These are phyloP conservation scores for Cryptocheilus praepositus DNA, from an alignment of 2,888 invertebrate species.

Conservation along the genomic window DNA sequence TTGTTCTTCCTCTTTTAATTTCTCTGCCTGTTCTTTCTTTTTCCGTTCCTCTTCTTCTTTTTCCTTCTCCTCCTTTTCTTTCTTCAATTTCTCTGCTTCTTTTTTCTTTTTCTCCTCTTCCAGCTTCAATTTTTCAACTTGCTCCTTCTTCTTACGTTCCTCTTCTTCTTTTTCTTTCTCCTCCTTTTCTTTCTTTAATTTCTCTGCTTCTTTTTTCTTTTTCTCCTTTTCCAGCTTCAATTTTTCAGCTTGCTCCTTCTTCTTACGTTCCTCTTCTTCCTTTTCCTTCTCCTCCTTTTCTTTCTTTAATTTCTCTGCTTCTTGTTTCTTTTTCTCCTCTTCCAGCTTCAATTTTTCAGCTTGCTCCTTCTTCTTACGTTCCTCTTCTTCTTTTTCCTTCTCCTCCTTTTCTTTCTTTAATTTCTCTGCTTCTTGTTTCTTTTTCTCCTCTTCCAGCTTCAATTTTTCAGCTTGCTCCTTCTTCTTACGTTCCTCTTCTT, in stretches of 20 bases:
- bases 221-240: conserved; percentile 65
- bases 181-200: conserved; percentile 36
- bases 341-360: conserved; percentile 40
- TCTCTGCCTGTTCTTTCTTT: conserved; percentile 36
- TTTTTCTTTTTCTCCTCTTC: conserved; percentile 38
- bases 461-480: conserved; percentile 62
- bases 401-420: conserved; percentile 27
- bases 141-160: conserved; percentile 37
- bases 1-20: conserved; percentile 32
- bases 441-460: conserved; percentile 47
- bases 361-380: conserved; percentile 21
- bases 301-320: conserved; percentile 31
- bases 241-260: conserved; percentile 35
- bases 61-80: conserved; percentile 36
- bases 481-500: conserved; percentile 59
- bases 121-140: conserved; percentile 35
- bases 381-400: conserved; percentile 50
- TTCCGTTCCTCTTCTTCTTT: conserved; percentile 30
- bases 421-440: conserved; percentile 52
- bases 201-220: conserved; percentile 38
- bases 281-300: conserved; percentile 34
- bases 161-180: conserved; percentile 36
- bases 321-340: conserved; percentile 31
- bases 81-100: conserved; percentile 34
- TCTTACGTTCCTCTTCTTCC: conserved; percentile 31